These are phyloP conservation scores for Meandrina meandrites DNA, from an alignment of 92 coral and sea anemone genomes.

Conservation along the genomic window DNA sequence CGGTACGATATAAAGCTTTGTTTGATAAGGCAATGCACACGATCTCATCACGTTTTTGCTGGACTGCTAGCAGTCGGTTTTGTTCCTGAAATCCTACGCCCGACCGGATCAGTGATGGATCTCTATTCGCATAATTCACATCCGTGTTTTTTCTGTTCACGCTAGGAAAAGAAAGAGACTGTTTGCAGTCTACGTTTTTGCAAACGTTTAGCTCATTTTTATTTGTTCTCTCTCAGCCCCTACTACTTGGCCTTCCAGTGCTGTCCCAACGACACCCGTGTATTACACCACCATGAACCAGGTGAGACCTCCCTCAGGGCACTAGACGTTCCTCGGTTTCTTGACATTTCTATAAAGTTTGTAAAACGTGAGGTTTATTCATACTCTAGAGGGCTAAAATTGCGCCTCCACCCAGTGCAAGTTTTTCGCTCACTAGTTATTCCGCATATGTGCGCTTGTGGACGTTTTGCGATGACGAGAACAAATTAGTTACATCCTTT, in stretches of 20 bases:
- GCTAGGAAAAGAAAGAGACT: too few relatives aligned
- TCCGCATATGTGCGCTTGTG: neutral
- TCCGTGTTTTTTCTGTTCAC: too few relatives aligned
- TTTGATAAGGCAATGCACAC: neutral
- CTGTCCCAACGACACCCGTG: constrained; percentile 5
- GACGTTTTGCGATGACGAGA: too few relatives aligned
- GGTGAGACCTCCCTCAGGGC: neutral
- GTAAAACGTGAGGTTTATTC: neutral
- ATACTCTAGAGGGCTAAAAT: neutral
- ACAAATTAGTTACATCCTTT: neutral
- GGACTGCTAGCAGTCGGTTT: too few relatives aligned
- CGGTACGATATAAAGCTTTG: neutral
- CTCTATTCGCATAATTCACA: too few relatives aligned
- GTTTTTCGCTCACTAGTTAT: too few relatives aligned
- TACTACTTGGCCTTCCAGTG: constrained; percentile 9
- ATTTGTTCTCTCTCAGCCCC: neutral
- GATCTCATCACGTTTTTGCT: neutral
- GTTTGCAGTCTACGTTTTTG: too few relatives aligned
- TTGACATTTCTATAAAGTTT: too few relatives aligned
- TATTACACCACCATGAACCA: constrained; percentile 32
- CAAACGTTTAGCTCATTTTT: neutral
- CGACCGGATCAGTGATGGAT: too few relatives aligned
- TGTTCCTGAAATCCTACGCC: too few relatives aligned
- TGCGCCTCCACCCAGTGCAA: neutral
- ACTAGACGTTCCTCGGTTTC: neutral